A percentile compares a stretch with the other conserved stretches of the same genome.
Evolutionary conservation across 2,888 invertebrate genomes (phyloP).

Genomic region (Parnassius orleans): DNA sequence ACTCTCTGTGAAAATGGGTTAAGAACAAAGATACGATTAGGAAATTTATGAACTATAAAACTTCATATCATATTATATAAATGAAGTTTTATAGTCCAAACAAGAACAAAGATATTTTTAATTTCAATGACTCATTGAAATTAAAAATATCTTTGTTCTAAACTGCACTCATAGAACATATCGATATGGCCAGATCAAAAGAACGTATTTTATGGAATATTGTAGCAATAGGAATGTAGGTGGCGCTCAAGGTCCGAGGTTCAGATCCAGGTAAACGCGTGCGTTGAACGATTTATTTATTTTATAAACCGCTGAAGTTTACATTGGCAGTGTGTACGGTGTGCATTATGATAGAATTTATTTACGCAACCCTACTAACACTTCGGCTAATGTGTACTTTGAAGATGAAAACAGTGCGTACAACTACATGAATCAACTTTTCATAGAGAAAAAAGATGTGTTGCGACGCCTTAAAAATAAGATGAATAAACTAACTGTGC

Average conservation of each 20-base stretch:
- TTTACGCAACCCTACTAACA: constrained; percentile 18
- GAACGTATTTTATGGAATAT: constrained; percentile 1
- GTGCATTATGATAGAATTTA: constrained; percentile 40
- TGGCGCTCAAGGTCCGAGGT: constrained; percentile 29
- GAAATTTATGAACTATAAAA: too few species aligned
- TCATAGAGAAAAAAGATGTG: too few species aligned
- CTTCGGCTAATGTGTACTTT: constrained; percentile 23
- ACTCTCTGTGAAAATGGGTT: too few species aligned
- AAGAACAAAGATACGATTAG: too few species aligned
- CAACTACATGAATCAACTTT: constrained; percentile 11
- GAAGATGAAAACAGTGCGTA: constrained; percentile 17
- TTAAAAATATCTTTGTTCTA: too few species aligned
- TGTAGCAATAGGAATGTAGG: neutral
- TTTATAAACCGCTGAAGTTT: constrained; percentile 60
- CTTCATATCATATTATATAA: too few species aligned
- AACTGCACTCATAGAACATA: neutral
- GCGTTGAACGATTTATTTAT: constrained; percentile 64
- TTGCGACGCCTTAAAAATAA: too few species aligned
- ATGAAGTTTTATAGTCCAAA: too few species aligned
- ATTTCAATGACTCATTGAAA: too few species aligned
- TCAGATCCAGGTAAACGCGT: constrained; percentile 49
- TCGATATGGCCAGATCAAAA: neutral
- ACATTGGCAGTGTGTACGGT: constrained; percentile 50
- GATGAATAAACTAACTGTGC: too few species aligned
- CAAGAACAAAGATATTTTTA: too few species aligned